These are phyloP conservation scores for Leucophenga maculata DNA, from an alignment of 2,888 invertebrate species.

Conservation along the genomic window DNA sequence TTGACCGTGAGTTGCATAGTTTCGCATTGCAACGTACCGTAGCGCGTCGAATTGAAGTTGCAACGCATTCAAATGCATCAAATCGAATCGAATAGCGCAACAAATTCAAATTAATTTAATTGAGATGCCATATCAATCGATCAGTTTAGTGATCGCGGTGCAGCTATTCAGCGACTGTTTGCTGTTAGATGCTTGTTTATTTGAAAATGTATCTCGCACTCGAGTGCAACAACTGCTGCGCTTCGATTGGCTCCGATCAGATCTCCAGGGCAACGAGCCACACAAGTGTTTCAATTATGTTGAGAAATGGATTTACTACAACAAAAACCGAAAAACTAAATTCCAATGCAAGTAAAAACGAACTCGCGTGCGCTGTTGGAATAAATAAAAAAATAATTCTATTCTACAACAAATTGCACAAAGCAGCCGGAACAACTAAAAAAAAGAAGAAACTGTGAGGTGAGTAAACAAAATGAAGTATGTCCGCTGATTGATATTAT, in stretches of 20 bases:
- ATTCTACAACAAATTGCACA: conserved; percentile 9
- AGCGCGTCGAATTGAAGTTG: no score
- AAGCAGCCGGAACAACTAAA: conserved; percentile 19
- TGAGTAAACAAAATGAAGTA: conserved; percentile 62
- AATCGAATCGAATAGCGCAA: conserved; percentile 1
- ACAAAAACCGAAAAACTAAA: no score
- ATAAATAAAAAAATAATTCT: conserved; percentile 43
- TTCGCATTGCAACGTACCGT: background rate
- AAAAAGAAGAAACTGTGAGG: conserved; percentile 30
- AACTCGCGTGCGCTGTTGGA: conserved; percentile 30
- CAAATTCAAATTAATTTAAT: conserved; percentile 8
- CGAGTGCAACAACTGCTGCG: conserved; percentile 32
- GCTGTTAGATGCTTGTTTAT: conserved; percentile 42
- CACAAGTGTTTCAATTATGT: conserved; percentile 10
- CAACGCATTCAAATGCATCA: background rate
- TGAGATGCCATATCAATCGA: background rate
- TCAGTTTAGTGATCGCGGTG: background rate
- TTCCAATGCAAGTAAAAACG: background rate
- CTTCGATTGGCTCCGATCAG: background rate
- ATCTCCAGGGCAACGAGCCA: background rate
- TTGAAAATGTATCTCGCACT: conserved; percentile 48
- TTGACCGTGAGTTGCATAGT: background rate
- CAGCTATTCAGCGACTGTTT: background rate
- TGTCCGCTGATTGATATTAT: conserved; percentile 65
- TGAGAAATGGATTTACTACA: background rate